These are phyloP conservation scores for Argyresthia goedartella DNA, from an alignment of 2,888 invertebrate species.

Conservation along the genomic window DNA sequence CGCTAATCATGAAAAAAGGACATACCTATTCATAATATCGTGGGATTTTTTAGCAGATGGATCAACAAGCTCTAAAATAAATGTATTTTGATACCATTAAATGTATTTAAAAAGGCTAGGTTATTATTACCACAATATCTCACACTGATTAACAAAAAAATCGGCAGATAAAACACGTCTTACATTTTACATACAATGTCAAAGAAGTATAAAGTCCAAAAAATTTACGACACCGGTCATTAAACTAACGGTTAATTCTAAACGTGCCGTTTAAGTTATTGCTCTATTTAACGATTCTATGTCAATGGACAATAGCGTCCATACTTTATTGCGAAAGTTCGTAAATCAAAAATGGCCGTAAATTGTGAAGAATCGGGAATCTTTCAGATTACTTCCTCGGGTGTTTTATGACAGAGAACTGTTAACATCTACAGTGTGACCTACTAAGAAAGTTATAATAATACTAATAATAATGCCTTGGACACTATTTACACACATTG, in stretches of 20 bases:
- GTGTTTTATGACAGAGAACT: no score
- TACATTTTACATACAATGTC: conserved; percentile 1
- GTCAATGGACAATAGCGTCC: conserved; percentile 51
- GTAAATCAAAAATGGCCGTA: conserved; percentile 52
- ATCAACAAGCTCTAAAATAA: no score
- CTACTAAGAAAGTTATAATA: no score
- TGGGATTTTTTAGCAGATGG: no score
- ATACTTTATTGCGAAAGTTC: conserved; percentile 36
- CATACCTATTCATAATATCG: no score
- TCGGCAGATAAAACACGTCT: background rate
- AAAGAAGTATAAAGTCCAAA: conserved; percentile 1
- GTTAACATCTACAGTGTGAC: no score
- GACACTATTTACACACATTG: no score
- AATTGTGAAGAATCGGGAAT: conserved; percentile 19
- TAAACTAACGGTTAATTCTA: conserved; percentile 32
- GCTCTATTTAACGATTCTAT: conserved; percentile 54
- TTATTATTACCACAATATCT: background rate
- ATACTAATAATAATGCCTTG: no score
- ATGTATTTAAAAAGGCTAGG: no score
- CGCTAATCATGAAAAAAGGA: no score
- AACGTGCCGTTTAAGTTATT: conserved; percentile 53
- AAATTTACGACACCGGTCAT: background rate
- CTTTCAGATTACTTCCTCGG: no score
- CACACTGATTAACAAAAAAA: conserved; percentile 1
- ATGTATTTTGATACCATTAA: no score